These are phyloP conservation scores for Hypotaenidia okinawae DNA, from an alignment of 2,797 vertebrate genomes.

Conservation along the genomic window DNA sequence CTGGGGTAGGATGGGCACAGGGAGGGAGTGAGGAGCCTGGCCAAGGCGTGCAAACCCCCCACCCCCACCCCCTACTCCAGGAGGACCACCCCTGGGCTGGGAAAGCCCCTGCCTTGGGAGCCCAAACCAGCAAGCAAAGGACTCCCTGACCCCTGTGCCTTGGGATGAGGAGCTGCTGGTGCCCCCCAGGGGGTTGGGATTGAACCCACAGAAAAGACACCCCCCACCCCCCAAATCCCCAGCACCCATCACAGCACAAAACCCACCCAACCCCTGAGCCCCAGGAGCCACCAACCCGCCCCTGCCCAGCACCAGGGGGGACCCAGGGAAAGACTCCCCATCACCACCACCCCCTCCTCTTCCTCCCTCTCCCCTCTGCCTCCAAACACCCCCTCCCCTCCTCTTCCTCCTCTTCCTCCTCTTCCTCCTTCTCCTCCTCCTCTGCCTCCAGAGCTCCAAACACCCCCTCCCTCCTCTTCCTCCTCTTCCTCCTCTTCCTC, in stretches of 20 bases:
- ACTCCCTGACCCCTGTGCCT: no score
- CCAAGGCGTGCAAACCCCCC: background rate
- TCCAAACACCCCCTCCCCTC: background rate
- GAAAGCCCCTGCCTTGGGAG: background rate
- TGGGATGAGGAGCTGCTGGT: background rate
- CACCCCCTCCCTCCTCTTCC: no score
- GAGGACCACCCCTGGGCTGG: background rate
- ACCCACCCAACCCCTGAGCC: background rate
- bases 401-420: no score
- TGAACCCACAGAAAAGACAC: accelerated
- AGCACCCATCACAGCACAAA: background rate
- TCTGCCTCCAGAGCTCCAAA: no score
- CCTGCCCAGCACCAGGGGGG: no score
- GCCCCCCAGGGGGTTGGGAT: no score
- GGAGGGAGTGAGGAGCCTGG: background rate
- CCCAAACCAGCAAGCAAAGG: accelerated
- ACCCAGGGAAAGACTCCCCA: background rate
- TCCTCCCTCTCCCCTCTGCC: no score
- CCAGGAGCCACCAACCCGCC: no score
- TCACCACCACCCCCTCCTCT: no score
- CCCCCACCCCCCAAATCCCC: background rate
- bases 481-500: no score
- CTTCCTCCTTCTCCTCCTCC: no score
- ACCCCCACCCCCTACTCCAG: accelerated
- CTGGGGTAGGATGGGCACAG: background rate